Evolutionary conservation across 1,140 invertebrate genomes (phyloP), one percentile per base, ranked within the genome.

Genomic region (Solenopsis fugax): DNA sequence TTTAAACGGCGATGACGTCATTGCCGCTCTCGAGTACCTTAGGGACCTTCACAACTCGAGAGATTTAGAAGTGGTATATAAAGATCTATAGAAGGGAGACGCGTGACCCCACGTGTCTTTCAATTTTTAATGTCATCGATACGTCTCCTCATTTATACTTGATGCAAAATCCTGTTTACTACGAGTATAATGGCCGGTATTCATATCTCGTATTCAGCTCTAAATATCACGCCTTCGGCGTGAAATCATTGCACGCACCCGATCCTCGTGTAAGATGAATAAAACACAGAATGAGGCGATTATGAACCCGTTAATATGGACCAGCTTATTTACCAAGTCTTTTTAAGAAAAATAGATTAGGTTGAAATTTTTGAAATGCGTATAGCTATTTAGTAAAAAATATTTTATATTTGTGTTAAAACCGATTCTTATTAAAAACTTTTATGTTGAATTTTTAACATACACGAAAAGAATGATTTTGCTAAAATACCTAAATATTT

Each of bases 1-100:
- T 60, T 84, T 45, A 73, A 84, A 48, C 21, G 13, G 24, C 54
- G 41, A 37, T 84, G 41, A 73, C 69, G 29, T 75, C 69, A 84
- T 21, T 34, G 21, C 37, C n/a, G n/a, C 21, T 21, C 21, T 82
- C 12, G 6, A 72, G 18, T 72, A 60, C 18, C 65, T 71, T n/a
- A 1, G 16, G 10, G 37, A 48, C 50, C 16, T 54, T 81, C 34
- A 58, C 9, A 45, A 60, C n/a, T 16, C 12, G 54, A 41, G 5
- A 48, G 34, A 34, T 78, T 18, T 34, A 48, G 21, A 10, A 29
- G 37, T 48, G n/a, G 18, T 29, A 16, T 7, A 24, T 48, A 48
- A 45, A 65, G 29, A 65, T 64, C 41, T 29, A 4, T 37, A 6
- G 58, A 56, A 1, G 6, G 18, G 34, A 48, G 34, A 48, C 37